Evolutionary conservation across 2,888 invertebrate genomes (phyloP), one percentile per base, ranked within the genome.

Genomic region (Leucophenga montana): DNA sequence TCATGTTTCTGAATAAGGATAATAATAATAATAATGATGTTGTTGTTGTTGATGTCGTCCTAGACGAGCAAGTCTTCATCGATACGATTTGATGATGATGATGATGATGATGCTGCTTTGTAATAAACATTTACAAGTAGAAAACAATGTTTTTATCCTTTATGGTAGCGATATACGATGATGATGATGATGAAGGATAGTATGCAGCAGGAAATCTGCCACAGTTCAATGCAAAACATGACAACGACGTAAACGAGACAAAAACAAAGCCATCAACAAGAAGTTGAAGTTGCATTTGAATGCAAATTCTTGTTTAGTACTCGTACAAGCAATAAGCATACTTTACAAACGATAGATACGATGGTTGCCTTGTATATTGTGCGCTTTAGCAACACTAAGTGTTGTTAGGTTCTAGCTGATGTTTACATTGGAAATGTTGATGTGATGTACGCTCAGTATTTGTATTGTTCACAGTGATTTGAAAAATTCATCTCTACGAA

Each of bases 211-310:
- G 33, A 66, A 67, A 78, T 73, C 72, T 72, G 77, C 77, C 74
- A 73, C 54, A 71, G 66, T 61, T 33, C 18, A 18, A 11, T 11
- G 33, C 59, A 61, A 11, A 11, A 39, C 39, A 39, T 39, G 27
- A 27, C 27, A 27, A 27, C 27, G 27, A 27, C 27, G 4, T 27
- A 2, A 27, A 2, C 70, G 75, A 27, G 75, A 80, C 71, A 78
- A 80, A 80, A 78, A 78, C 78, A 80, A 78, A 78, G 72, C 80
- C 78, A 78, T 78, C 80, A 80, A 72, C 77, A 4, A 27, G 71
- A 71, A 77, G 78, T 77, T 78, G 74, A 76, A 78, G 78, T 78
- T 78, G 67, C 27, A 27, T 27, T 27, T 27, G 27, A 27, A 27
- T 27, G 27, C 27, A 27, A 27, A 27, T 27, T 27, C 27, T 27